Base-by-base conservation (phyloP, 2,113 vertebrate genomes). In the Labeo catla region DNA sequence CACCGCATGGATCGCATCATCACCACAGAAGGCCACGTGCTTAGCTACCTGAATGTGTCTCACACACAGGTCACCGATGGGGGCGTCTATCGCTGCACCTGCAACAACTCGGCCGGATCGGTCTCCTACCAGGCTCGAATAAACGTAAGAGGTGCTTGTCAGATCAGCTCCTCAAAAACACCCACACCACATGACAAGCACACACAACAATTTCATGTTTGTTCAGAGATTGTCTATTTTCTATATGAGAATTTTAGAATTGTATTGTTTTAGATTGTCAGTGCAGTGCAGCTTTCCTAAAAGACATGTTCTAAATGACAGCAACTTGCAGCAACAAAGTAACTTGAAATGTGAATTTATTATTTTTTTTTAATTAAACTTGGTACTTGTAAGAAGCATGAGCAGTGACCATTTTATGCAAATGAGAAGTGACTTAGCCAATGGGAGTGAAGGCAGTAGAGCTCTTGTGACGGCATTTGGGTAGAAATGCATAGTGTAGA, bases 121-220 rank as follows among this genome's bases (percentile, higher is more conserved):
- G 96, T 98, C 96, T 96, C 95, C 92, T 99, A 99, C 97, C 98
- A 99, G 98, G 98, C 98, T 98, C 98, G 98, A 98, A 99, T 99
- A 99, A 99, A 99, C 98, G 98, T 99, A 99, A 99, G 98, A 99
- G 98, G 98, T 99, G 98, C 98, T 99, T 99, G 98, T 99, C 98
- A 97, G 97, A 98, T 98, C 97, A 98, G 96, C 97, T 99, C 96
- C 96, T 99, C 97, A 96, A 97, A 94, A 91, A 94, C 74, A 94
- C 92, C 91, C 94, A 94, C 89, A 95, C 93, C 52, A 86, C 88
- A 86, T 47, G 4, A 74, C 39, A 13, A 77, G 91, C 91, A 86
- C 95, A 82, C 81, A 82, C 63, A 70, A 82, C 12, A 65, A 66
- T 49, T n/a, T 13, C 36, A 59, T 19, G 4, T n/a, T 50, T 47